These are phyloP conservation scores for Micrasema longulum DNA, from an alignment of 1,140 invertebrate genomes.

Conservation along the genomic window DNA sequence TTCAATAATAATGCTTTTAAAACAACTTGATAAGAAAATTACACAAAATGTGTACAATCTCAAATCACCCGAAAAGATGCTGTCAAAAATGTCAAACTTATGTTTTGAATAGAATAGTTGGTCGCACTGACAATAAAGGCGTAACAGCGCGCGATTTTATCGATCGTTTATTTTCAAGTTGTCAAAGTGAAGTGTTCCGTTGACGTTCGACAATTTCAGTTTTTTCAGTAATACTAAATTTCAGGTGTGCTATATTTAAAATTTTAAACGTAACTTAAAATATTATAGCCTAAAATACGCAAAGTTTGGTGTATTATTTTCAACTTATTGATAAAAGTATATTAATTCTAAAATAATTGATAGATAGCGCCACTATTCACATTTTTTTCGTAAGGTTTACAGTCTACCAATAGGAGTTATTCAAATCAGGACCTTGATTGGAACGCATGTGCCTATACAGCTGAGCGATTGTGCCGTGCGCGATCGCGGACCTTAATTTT, in stretches of 20 bases:
- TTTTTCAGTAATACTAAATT: neutral
- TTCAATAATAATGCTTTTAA: constrained; percentile 26
- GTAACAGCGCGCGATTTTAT: constrained; percentile 15
- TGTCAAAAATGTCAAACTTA: constrained; percentile 20
- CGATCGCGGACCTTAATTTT: constrained; percentile 63
- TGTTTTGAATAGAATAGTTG: constrained; percentile 11
- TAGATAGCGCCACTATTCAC: constrained; percentile 29
- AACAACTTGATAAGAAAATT: neutral
- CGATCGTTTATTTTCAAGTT: constrained; percentile 2
- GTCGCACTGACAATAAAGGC: neutral
- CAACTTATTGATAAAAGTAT: no score
- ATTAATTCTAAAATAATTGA: constrained; percentile 10
- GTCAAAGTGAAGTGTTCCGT: neutral
- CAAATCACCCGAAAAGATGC: neutral
- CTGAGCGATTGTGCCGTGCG: constrained; percentile 66
- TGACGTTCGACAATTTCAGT: neutral
- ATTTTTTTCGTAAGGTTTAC: constrained; percentile 28
- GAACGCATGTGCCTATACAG: constrained; percentile 64
- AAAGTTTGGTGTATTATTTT: no score
- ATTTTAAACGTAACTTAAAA: no score
- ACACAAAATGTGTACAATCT: no score
- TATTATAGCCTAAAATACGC: no score
- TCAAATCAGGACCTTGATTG: constrained; percentile 66
- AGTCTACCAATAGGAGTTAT: constrained; percentile 50
- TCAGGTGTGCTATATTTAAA: neutral